Conservation (phyloP, 2,113 vertebrate species). For the Apodemus speciosus region DNA sequence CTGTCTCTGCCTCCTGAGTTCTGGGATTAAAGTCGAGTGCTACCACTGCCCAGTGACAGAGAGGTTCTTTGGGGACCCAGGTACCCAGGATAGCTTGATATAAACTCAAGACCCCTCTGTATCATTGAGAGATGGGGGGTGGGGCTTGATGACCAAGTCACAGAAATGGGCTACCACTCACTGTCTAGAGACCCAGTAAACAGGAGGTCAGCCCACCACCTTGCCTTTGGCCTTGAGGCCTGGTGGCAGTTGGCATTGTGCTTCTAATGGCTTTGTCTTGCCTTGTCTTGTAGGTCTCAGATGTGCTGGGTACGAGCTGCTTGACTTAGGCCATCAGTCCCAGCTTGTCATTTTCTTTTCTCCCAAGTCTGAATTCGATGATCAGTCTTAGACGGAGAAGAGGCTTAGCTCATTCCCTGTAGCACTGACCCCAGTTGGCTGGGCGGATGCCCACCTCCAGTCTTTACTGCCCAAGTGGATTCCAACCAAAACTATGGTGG, state of each 20-base stretch:
- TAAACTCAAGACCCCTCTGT: neutral
- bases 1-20: neutral
- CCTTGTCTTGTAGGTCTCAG: neutral
- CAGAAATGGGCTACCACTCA: neutral
- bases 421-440: neutral
- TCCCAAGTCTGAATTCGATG: neutral
- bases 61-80: neutral
- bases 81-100: neutral
- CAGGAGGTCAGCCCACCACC: neutral
- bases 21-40: neutral
- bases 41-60: neutral
- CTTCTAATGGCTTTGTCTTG: neutral
- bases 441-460: neutral
- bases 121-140: neutral
- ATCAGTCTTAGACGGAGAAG: neutral
- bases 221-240: neutral
- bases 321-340: neutral
- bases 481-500: neutral
- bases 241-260: neutral
- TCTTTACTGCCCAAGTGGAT: neutral
- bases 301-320: neutral
- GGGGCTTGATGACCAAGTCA: neutral
- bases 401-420: rapidly evolving
- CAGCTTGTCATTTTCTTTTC: neutral
- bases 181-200: neutral